Evolutionary conservation across 2,113 vertebrate genomes (phyloP).

Genomic region (Philantomba maxwellii): DNA sequence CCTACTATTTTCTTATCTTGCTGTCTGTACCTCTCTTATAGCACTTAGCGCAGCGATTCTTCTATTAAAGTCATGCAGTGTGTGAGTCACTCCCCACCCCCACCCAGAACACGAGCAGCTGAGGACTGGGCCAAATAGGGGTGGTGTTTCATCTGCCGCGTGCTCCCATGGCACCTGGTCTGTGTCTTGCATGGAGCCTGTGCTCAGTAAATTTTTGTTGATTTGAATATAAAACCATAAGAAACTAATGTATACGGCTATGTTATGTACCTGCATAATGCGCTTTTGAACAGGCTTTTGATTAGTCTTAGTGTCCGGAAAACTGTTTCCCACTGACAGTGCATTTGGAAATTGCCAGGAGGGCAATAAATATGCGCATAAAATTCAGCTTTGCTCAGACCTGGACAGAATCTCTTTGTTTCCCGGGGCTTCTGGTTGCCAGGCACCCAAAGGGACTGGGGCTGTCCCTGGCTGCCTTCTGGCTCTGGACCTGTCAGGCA

Average conservation of each 20-base stretch:
- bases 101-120: background rate
- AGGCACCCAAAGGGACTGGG: background rate
- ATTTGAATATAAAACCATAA: constrained; percentile 50
- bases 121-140: background rate
- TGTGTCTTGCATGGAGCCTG: background rate
- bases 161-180: background rate
- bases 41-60: background rate
- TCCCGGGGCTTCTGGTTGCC: background rate
- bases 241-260: constrained; percentile 50
- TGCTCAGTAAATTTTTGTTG: constrained; percentile 38
- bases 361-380: constrained; percentile 42
- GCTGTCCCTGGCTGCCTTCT: background rate
- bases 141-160: background rate
- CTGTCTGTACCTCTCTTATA: background rate
- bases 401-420: constrained; percentile 13
- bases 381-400: constrained; percentile 31
- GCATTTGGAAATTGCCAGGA: constrained; percentile 50
- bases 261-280: constrained; percentile 44
- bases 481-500: background rate
- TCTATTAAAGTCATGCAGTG: background rate
- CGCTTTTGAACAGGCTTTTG: constrained; percentile 59
- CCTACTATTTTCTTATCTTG: background rate
- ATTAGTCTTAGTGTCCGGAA: constrained; percentile 50
- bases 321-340: constrained; percentile 54
- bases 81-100: background rate